These are phyloP conservation scores for Synergus japonicus DNA, from an alignment of 2,888 invertebrate species.

Conservation along the genomic window DNA sequence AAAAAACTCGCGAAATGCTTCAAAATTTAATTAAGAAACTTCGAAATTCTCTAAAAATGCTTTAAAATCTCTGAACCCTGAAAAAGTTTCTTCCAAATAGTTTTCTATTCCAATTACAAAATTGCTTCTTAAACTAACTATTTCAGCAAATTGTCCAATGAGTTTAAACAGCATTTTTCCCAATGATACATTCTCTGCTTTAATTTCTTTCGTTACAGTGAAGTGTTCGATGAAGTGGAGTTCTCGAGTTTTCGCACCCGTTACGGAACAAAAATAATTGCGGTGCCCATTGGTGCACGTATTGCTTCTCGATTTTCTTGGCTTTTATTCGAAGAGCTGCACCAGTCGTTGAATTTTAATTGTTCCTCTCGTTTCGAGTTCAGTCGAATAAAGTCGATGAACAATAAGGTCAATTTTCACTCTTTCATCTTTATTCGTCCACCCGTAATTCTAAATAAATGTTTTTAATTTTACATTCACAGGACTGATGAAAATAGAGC, in stretches of 20 bases:
- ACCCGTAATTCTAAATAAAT: too few relatives aligned
- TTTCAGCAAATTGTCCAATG: slow-evolving; percentile 1
- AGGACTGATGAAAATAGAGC: neutral
- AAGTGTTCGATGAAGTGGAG: slow-evolving; percentile 33
- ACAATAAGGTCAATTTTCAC: neutral
- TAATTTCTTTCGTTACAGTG: slow-evolving; percentile 31
- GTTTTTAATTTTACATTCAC: too few relatives aligned
- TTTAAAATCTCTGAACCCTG: too few relatives aligned
- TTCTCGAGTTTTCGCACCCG: slow-evolving; percentile 35
- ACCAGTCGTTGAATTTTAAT: slow-evolving; percentile 26
- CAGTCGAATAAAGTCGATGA: neutral
- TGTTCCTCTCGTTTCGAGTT: slow-evolving; percentile 8
- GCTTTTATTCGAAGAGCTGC: slow-evolving; percentile 17
- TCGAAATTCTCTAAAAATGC: too few relatives aligned
- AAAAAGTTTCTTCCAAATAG: too few relatives aligned
- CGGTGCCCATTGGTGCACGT: slow-evolving; percentile 38
- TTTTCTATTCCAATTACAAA: slow-evolving; percentile 22
- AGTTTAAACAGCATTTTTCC: neutral
- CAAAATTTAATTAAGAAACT: too few relatives aligned
- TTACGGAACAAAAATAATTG: slow-evolving; percentile 37
- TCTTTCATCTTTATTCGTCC: too few relatives aligned
- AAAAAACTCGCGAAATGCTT: too few relatives aligned
- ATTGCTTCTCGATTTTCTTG: slow-evolving; percentile 33
- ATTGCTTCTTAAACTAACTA: slow-evolving; percentile 11
- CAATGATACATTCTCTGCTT: slow-evolving; percentile 25